phyloP scores from a whole-genome alignment of 1,140 invertebrate species.

The Venustaconcha ellipsiformis region DNA sequence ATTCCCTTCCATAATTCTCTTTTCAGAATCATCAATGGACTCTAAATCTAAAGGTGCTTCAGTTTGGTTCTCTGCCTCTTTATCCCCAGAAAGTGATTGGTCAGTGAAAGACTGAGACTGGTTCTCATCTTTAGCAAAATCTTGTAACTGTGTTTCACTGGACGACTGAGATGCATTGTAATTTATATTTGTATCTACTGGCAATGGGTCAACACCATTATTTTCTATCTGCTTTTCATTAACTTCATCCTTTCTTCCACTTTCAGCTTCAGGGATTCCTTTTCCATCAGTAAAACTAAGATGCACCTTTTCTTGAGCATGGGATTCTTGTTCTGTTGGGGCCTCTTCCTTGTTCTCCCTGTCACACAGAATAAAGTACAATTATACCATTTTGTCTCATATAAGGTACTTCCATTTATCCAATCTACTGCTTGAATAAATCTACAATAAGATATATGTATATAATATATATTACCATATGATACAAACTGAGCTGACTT shows the following conservation, averaged over 20 bases:
- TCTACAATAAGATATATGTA: not conserved
- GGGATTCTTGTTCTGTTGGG: not conserved
- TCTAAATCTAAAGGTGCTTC: not conserved
- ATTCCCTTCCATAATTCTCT: not conserved
- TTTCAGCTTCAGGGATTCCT: not conserved
- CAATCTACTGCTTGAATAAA: not conserved
- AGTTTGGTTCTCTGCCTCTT: not conserved
- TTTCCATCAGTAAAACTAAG: no score
- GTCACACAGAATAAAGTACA: not conserved
- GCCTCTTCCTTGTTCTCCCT: not conserved
- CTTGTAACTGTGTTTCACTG: no score
- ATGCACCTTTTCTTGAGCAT: not conserved
- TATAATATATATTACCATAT: no score
- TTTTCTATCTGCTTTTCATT: not conserved
- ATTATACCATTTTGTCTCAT: not conserved
- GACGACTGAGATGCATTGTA: no score
- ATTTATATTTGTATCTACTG: not conserved
- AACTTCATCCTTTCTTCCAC: not conserved
- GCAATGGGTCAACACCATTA: not conserved
- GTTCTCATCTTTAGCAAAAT: no score
- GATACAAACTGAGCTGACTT: no score
- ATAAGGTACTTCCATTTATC: not conserved
- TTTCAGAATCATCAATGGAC: not conserved
- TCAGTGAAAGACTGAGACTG: not conserved
- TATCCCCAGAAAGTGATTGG: not conserved